Percentiles rank a stretch among this genome's conserved stretches.
Evolutionary conservation across 2,888 invertebrate species (phyloP).

Genomic region (Metellina segmentata): DNA sequence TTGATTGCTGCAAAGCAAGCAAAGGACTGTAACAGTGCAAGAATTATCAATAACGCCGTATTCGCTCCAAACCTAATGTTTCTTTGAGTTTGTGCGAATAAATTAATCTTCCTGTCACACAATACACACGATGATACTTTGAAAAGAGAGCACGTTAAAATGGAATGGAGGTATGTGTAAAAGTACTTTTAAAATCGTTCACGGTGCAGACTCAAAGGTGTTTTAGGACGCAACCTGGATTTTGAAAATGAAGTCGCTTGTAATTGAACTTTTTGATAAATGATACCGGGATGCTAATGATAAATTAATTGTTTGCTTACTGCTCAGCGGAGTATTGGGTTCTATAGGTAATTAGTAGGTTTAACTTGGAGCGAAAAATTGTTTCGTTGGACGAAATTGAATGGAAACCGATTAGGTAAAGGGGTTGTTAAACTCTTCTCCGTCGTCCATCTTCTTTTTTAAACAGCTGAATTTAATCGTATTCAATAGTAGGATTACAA

Average conservation of each 20-base stretch:
- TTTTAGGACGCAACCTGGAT: not conserved
- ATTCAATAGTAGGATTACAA: too few species aligned
- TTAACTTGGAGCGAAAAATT: not conserved
- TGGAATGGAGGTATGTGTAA: too few species aligned
- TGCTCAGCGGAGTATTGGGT: not conserved
- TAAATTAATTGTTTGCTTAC: not conserved
- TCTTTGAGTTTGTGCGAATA: not conserved
- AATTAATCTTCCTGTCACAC: not conserved
- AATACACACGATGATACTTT: too few species aligned
- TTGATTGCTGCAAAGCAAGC: too few species aligned
- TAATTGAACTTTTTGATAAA: slow-evolving; percentile 1
- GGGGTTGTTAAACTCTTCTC: not conserved
- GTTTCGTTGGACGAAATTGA: not conserved
- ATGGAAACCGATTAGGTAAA: not conserved
- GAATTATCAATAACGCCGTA: too few species aligned
- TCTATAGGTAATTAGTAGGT: not conserved
- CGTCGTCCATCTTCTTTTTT: not conserved
- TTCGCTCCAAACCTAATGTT: too few species aligned
- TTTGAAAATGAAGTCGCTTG: not conserved
- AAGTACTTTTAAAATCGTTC: too few species aligned
- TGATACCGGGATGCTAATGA: not conserved
- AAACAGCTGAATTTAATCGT: too few species aligned
- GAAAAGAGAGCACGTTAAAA: too few species aligned
- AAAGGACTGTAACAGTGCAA: too few species aligned
- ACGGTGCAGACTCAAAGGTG: not conserved